phyloP scores from a whole-genome alignment of 2,797 vertebrate species.

The Menidia menidia region DNA sequence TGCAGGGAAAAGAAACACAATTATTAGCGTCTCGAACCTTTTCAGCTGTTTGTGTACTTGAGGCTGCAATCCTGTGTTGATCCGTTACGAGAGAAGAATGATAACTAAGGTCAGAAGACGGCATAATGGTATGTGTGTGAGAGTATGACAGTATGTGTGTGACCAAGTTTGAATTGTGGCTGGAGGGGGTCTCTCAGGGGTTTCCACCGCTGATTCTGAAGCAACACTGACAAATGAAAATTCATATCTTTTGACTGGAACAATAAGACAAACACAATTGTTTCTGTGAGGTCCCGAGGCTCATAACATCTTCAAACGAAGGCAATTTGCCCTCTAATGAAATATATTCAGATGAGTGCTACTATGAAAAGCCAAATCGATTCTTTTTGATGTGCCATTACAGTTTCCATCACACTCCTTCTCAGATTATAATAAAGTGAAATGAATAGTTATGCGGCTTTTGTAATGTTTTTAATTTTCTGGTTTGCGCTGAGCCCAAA shows the following conservation, averaged over 20 bases:
- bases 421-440: constrained; percentile 43
- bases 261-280: constrained; percentile 17
- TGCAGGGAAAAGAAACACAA: no score
- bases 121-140: no score
- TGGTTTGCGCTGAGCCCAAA: constrained; percentile 29
- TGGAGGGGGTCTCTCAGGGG: no score
- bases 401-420: constrained; percentile 58
- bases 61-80: no score
- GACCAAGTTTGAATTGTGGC: no score
- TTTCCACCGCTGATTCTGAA: constrained; percentile 27
- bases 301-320: constrained; percentile 54
- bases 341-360: constrained; percentile 57
- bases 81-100: no score
- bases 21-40: no score
- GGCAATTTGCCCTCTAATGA: constrained; percentile 65
- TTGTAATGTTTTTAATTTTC: constrained; percentile 53
- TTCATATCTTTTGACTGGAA: constrained; percentile 43
- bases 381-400: constrained; percentile 59
- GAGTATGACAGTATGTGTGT: no score
- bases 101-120: no score
- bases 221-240: constrained; percentile 26
- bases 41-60: no score
- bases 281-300: constrained; percentile 30
- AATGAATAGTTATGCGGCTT: constrained; percentile 45
- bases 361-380: constrained; percentile 50